Evolutionary conservation across 2,113 vertebrate genomes (phyloP), one percentile per base, ranked within the genome.

Genomic region (Nestor notabilis): DNA sequence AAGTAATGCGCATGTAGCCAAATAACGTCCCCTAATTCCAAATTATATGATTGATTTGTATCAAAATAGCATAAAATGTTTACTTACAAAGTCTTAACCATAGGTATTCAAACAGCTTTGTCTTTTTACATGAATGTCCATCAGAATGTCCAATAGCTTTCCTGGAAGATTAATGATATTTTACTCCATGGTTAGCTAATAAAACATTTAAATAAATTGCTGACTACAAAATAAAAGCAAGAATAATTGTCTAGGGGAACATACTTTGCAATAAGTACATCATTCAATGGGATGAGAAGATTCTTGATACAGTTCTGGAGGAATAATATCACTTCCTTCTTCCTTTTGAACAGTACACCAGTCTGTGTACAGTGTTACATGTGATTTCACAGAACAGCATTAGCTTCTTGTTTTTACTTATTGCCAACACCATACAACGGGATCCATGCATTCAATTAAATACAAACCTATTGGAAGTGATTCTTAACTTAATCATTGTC

Each of bases 101-200:
- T 9, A 33, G 35, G 11, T 39, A 64, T 78, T 77, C 68, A 66
- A 68, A 44, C 10, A 84, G 21, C 21, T 90, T 18, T 69, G 63
- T 64, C 77, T 97, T 92, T 94, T 88, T 69, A 90, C 21, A 76
- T 66, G 49, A 78, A 85, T 15, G 20, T 91, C 63, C 83, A 93
- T 83, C 87, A 90, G 47, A 87, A 87, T 15, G 7, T 68, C 37
- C 64, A 61, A 28, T 46, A 89, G 43, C 66, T 96, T 97, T 83
- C 68, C 88, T 91, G 71, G 69, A 95, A 96, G 77, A 72, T 74
- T 66, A 93, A 58, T 83, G 56, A 63, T 56, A 87, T 81, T 95
- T 96, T 93, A 74, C 72, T 82, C 76, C 78, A 87, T 53, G 79
- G 14, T 82, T 92, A 91, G 74, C 69, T 88, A 96, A 91, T 58